Percentiles rank a stretch among this genome's conserved stretches.
These are phyloP conservation scores for Hymenochirus boettgeri DNA, from an alignment of 2,113 vertebrate genomes.

Conservation along the genomic window DNA sequence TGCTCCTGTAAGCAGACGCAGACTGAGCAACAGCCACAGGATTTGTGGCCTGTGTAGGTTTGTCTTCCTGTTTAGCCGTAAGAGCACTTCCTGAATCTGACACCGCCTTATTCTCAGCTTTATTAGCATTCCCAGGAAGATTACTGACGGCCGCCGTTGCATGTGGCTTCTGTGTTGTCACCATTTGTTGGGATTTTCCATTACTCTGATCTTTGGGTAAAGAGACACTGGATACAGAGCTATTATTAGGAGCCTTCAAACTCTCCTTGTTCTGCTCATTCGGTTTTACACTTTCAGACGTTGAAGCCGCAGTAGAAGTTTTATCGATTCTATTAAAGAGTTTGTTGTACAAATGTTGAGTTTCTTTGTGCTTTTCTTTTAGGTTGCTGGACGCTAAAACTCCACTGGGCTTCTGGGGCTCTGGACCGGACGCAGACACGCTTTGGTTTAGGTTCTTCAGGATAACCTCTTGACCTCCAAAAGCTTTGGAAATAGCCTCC, in stretches of 20 bases:
- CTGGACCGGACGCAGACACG: neutral
- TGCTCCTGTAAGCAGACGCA: neutral
- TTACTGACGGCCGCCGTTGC: neutral
- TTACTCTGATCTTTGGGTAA: neutral
- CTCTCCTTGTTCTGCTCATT: neutral
- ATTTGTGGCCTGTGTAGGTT: neutral
- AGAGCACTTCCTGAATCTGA: neutral
- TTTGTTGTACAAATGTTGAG: neutral
- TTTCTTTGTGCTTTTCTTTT: neutral
- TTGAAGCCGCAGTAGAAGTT: neutral
- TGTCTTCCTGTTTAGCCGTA: neutral
- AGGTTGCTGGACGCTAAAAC: neutral
- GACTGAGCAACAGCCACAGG: neutral
- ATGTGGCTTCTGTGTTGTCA: neutral
- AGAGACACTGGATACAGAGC: neutral
- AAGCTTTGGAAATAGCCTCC: conserved; percentile 71
- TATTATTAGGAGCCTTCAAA: neutral
- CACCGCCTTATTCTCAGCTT: neutral
- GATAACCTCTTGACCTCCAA: conserved; percentile 71
- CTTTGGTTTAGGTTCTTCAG: conserved; percentile 60
- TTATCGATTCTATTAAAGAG: neutral
- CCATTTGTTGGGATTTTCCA: neutral
- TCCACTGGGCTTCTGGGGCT: too few species aligned
- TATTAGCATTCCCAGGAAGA: neutral
- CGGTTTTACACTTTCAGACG: neutral